These are phyloP conservation scores for Botia almorhae DNA, from an alignment of 2,797 vertebrate genomes.

Conservation along the genomic window DNA sequence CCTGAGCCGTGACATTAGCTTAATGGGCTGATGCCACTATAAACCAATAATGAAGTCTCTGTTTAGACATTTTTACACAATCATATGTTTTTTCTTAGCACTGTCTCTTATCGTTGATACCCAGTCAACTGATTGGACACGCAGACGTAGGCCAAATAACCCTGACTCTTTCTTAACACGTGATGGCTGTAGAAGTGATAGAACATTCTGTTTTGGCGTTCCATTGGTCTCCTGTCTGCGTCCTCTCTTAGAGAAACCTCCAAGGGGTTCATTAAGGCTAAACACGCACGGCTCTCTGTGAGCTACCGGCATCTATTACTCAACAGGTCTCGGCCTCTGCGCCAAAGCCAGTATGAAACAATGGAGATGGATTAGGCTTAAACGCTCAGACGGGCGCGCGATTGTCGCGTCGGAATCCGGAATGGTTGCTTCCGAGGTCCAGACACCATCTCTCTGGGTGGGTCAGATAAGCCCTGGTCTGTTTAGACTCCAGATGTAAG, in stretches of 20 bases:
- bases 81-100: no score
- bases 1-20: no score
- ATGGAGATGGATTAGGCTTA: conserved; percentile 61
- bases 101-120: neutral
- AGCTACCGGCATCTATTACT: conserved; percentile 56
- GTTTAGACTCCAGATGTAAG: conserved; percentile 62
- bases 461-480: conserved; percentile 56
- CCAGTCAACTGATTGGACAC: neutral
- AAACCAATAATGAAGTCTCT: no score
- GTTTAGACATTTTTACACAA: no score
- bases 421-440: conserved; percentile 48
- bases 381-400: conserved; percentile 55
- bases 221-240: conserved; percentile 7
- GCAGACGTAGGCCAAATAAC: neutral
- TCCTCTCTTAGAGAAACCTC: conserved; percentile 46
- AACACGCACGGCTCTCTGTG: conserved; percentile 45
- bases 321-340: conserved; percentile 53
- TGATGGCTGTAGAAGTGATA: neutral
- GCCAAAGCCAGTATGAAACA: conserved; percentile 60
- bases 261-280: conserved; percentile 63
- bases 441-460: conserved; percentile 58
- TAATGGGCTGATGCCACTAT: no score
- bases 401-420: conserved; percentile 57
- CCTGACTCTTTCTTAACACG: neutral
- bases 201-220: conserved; percentile 7